A percentile compares a stretch with the other conserved stretches of the same genome.
These are phyloP conservation scores for Dasysyrphus albostriatus DNA, from an alignment of 2,888 invertebrate species.

Conservation along the genomic window DNA sequence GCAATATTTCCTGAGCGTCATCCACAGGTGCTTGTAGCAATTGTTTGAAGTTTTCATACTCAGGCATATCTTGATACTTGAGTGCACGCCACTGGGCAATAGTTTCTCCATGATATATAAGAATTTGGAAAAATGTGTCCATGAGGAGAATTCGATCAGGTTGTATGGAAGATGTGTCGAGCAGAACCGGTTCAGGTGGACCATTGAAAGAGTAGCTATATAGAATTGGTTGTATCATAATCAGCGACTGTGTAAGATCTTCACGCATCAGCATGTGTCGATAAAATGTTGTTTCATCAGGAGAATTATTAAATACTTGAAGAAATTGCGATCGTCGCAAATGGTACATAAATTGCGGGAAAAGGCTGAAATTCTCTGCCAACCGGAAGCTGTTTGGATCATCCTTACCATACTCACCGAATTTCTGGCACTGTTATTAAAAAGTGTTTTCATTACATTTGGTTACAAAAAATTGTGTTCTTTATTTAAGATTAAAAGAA, in stretches of 20 bases:
- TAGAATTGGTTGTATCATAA: slow-evolving; percentile 99
- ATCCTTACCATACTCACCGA: slow-evolving; percentile 99
- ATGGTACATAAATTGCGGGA: slow-evolving; percentile 99
- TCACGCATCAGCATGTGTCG: slow-evolving; percentile 99
- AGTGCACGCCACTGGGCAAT: slow-evolving; percentile 98
- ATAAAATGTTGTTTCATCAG: slow-evolving; percentile 99
- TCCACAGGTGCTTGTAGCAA: slow-evolving; percentile 96
- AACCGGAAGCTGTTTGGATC: slow-evolving; percentile 98
- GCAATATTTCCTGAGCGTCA: slow-evolving; percentile 98
- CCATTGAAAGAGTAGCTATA: slow-evolving; percentile 99
- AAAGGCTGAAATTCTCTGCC: slow-evolving; percentile 98
- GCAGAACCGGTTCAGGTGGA: slow-evolving; percentile 97
- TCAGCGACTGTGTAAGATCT: slow-evolving; percentile 97
- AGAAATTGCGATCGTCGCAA: slow-evolving; percentile 98
- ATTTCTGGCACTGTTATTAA: slow-evolving; percentile 95
- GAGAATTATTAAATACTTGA: slow-evolving; percentile 99
- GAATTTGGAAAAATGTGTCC: slow-evolving; percentile 99
- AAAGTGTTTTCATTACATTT: background rate
- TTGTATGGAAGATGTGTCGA: slow-evolving; percentile 99
- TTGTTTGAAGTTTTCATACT: slow-evolving; percentile 99
- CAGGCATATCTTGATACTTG: slow-evolving; percentile 98
- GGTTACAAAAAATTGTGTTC: background rate
- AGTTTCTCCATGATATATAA: slow-evolving; percentile 99
- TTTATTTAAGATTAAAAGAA: background rate
- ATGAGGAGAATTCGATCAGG: slow-evolving; percentile 98